Evolutionary conservation across 2,797 vertebrate genomes (phyloP).

Genomic region (Sebastes trivittatus): DNA sequence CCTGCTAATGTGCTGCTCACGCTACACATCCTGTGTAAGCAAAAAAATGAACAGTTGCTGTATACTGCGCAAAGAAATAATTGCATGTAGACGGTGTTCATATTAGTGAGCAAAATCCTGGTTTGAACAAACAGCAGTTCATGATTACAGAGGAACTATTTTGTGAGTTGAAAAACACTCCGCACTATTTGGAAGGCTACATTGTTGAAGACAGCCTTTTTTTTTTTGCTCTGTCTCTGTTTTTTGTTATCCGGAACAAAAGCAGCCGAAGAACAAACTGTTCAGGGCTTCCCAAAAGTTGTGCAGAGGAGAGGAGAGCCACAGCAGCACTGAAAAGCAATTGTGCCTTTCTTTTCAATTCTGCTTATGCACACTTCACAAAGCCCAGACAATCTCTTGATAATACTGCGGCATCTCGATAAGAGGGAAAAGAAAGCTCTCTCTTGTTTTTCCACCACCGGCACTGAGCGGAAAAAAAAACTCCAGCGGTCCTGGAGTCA

Average conservation of each 20-base stretch:
- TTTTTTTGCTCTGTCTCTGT: conserved; percentile 31
- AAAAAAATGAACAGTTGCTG: not conserved
- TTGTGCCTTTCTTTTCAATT: conserved; percentile 65
- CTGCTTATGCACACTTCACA: conserved; percentile 61
- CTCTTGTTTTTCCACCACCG: conserved; percentile 37
- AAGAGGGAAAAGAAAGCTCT: conserved; percentile 49
- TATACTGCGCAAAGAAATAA: not conserved
- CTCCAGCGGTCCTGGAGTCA: conserved; percentile 5
- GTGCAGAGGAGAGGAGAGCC: conserved; percentile 41
- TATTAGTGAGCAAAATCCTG: conserved; percentile 22
- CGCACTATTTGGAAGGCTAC: conserved; percentile 31
- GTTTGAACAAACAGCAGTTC: conserved; percentile 23
- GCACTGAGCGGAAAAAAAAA: not conserved
- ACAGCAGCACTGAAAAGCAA: conserved; percentile 49
- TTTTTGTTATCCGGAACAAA: conserved; percentile 65
- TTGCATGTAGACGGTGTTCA: not conserved
- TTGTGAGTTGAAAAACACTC: conserved; percentile 42
- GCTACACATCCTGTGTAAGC: not conserved
- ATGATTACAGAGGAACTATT: conserved; percentile 33
- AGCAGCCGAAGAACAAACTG: conserved; percentile 60
- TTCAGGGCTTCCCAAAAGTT: conserved; percentile 62
- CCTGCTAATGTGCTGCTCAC: not conserved
- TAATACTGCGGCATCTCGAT: conserved; percentile 59
- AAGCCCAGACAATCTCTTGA: conserved; percentile 68
- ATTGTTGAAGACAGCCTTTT: conserved; percentile 29